Percentiles rank a stretch among this genome's conserved stretches.
Evolutionary conservation across 2,113 vertebrate genomes (phyloP).

Genomic region (Vulpes ferrilata): DNA sequence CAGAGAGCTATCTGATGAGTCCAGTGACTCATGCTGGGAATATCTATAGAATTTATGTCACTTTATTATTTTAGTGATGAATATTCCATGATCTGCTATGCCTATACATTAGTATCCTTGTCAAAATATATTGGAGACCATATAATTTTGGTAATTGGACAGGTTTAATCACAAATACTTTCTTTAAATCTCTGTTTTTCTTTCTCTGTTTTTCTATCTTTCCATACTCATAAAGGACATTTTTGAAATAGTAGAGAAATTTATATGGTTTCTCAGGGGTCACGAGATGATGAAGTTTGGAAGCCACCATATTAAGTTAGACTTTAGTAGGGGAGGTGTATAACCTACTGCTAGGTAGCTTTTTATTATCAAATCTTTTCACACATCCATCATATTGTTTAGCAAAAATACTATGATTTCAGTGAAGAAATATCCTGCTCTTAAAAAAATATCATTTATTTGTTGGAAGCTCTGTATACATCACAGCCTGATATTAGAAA

Average conservation of each 20-base stretch:
- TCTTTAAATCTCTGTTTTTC: background rate
- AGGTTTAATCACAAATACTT: background rate
- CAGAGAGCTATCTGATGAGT: background rate
- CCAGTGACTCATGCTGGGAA: background rate
- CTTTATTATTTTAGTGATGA: conserved; percentile 25
- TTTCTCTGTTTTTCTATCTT: background rate
- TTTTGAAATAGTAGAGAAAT: background rate
- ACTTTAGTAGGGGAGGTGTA: background rate
- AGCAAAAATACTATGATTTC: conserved; percentile 27
- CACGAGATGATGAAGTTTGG: background rate
- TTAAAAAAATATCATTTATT: background rate
- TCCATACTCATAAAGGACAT: background rate
- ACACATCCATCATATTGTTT: background rate
- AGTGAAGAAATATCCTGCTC: background rate
- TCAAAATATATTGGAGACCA: background rate
- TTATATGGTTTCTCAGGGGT: background rate
- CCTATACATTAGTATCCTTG: background rate
- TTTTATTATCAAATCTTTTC: conserved; percentile 29
- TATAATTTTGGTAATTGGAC: conserved; percentile 19
- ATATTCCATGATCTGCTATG: background rate
- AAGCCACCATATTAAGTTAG: background rate
- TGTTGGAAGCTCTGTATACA: background rate
- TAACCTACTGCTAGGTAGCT: background rate
- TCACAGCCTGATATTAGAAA: background rate
- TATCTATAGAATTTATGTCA: background rate